Percentiles rank a stretch among this genome's conserved stretches.
Evolutionary conservation across 2,888 invertebrate genomes (phyloP).

Genomic region (Onchidella celtica): DNA sequence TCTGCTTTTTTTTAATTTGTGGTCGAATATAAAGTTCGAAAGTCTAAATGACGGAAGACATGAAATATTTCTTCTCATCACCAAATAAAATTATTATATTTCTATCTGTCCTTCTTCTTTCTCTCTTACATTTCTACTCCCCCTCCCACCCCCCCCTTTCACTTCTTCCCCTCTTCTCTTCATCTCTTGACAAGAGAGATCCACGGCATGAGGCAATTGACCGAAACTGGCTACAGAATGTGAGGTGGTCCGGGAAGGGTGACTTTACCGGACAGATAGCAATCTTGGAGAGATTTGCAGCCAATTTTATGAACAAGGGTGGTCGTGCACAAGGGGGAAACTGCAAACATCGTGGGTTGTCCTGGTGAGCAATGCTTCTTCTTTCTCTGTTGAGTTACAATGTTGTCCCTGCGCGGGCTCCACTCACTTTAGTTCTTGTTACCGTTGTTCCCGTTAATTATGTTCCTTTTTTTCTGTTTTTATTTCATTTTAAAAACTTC

Average conservation of each 20-base stretch:
- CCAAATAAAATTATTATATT: too few relatives aligned
- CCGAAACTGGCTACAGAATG: background rate
- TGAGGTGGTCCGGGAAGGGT: background rate
- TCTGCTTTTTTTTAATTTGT: too few relatives aligned
- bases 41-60: background rate
- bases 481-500: too few relatives aligned
- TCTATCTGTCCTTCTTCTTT: background rate
- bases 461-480: too few relatives aligned
- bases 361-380: too few relatives aligned
- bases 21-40: too few relatives aligned
- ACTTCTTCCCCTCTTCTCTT: background rate
- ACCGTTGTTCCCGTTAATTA: too few relatives aligned
- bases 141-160: background rate
- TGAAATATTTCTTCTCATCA: too few relatives aligned
- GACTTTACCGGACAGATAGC: slow-evolving; percentile 9
- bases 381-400: too few relatives aligned
- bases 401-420: too few relatives aligned
- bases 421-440: too few relatives aligned
- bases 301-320: slow-evolving; percentile 12
- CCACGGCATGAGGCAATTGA: background rate
- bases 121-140: background rate
- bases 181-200: background rate
- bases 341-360: background rate
- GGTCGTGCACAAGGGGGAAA: background rate
- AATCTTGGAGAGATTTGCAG: slow-evolving; percentile 1